Percentiles rank a stretch among this genome's conserved stretches.
Evolutionary conservation across 1,140 invertebrate species (phyloP).

Genomic region (Drosophila ironensis): DNA sequence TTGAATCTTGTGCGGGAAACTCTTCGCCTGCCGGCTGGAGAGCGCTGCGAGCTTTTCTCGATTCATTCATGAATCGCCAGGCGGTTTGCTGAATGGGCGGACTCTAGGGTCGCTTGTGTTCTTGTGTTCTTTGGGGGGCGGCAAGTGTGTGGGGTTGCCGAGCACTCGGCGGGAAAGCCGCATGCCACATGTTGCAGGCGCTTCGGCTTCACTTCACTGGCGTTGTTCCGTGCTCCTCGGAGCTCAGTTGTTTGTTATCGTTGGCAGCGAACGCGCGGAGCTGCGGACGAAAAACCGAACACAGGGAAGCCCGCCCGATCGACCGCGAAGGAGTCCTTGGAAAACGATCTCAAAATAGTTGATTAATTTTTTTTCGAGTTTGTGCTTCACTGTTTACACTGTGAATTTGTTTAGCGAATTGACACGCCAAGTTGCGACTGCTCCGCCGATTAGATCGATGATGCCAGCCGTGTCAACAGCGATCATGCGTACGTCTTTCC

Average conservation of each 20-base stretch:
- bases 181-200: slow-evolving; percentile 67
- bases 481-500: neutral
- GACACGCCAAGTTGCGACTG: too few species aligned
- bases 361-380: neutral
- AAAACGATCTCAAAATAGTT: neutral
- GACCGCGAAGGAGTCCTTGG: neutral
- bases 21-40: neutral
- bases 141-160: too few species aligned
- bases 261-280: slow-evolving; percentile 63
- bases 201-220: slow-evolving; percentile 6
- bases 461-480: neutral
- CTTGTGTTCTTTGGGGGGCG: too few species aligned
- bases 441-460: neutral
- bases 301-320: neutral
- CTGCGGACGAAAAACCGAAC: slow-evolving; percentile 14
- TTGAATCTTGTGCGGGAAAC: too few species aligned
- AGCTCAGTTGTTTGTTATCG: slow-evolving; percentile 67
- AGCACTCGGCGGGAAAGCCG: too few species aligned
- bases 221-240: slow-evolving; percentile 10
- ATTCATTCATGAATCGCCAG: slow-evolving; percentile 66
- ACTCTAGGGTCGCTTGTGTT: neutral
- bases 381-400: too few species aligned
- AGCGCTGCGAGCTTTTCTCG: slow-evolving; percentile 2
- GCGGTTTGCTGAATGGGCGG: slow-evolving; percentile 44
- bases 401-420: too few species aligned